A percentile compares a stretch with the other conserved stretches of the same genome.
These are phyloP conservation scores for Meloidogyne floridensis DNA, from an alignment of 1,140 invertebrate species.

Conservation along the genomic window DNA sequence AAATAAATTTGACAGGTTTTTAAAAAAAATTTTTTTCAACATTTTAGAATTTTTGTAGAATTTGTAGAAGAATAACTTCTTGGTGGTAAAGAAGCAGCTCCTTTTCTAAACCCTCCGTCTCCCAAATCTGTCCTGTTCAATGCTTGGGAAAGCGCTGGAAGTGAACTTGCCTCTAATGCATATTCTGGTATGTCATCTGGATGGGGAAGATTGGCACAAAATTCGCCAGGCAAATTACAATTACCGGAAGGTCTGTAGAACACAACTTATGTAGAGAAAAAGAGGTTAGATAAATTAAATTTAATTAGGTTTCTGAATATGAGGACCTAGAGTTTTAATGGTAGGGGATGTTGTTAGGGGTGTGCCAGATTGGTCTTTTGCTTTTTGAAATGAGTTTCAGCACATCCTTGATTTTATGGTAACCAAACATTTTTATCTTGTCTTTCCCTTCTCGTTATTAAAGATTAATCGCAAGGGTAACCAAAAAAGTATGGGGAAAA, in stretches of 20 bases:
- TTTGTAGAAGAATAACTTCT: conserved; percentile 14
- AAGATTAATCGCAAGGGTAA: too few relatives aligned
- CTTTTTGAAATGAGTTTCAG: too few relatives aligned
- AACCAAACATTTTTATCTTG: too few relatives aligned
- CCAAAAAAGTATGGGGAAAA: too few relatives aligned
- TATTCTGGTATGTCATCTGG: conserved; percentile 40
- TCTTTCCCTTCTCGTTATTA: too few relatives aligned
- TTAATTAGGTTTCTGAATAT: background rate
- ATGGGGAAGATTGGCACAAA: conserved; percentile 58
- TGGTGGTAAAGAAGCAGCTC: conserved; percentile 5
- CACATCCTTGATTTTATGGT: too few relatives aligned
- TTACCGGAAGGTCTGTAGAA: conserved; percentile 64
- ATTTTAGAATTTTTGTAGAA: conserved; percentile 28
- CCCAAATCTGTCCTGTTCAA: conserved; percentile 45
- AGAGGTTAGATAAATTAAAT: too few relatives aligned
- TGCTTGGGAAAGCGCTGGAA: conserved; percentile 39
- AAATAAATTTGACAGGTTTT: too few relatives aligned
- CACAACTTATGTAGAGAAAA: conserved; percentile 39
- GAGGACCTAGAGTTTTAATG: too few relatives aligned
- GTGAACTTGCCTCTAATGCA: conserved; percentile 40
- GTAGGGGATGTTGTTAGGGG: too few relatives aligned
- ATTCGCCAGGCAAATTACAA: conserved; percentile 61
- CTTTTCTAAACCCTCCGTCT: conserved; percentile 29
- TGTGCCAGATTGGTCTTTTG: too few relatives aligned
- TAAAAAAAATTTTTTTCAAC: background rate